phyloP scores from a whole-genome alignment of 1,140 invertebrate genomes.

The Drosophila aff. region DNA sequence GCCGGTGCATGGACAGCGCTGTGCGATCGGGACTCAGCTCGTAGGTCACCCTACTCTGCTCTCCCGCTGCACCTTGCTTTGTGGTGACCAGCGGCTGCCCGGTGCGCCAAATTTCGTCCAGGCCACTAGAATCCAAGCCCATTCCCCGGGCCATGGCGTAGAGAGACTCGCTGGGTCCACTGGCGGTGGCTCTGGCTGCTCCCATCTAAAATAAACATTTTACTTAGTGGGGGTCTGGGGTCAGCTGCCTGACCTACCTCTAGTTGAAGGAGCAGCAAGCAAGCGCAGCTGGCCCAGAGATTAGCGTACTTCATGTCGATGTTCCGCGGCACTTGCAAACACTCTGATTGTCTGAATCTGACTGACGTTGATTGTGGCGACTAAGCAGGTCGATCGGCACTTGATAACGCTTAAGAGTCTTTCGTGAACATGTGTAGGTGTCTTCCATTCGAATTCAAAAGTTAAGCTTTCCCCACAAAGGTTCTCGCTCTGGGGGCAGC shows the following conservation, averaged over 20 bases:
- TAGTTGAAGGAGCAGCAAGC: conserved; percentile 44
- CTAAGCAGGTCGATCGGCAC: background rate
- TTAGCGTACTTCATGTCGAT: conserved; percentile 12
- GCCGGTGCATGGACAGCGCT: background rate
- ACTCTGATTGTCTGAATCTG: conserved; percentile 4
- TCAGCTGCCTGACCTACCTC: conserved; percentile 53
- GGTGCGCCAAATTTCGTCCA: conserved; percentile 54
- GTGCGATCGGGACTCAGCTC: conserved; percentile 32
- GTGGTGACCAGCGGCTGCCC: conserved; percentile 51
- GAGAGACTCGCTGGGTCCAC: conserved; percentile 24
- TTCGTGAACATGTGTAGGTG: background rate
- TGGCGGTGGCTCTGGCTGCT: background rate
- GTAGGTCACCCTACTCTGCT: conserved; percentile 34
- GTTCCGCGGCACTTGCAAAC: conserved; percentile 22
- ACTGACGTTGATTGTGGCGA: conserved; percentile 3
- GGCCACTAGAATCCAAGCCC: conserved; percentile 34
- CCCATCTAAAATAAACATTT: conserved; percentile 14
- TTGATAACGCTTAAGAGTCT: background rate
- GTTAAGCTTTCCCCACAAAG: background rate
- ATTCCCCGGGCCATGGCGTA: conserved; percentile 32
- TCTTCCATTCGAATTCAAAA: background rate
- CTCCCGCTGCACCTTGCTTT: conserved; percentile 23
- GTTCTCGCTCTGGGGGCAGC: conserved; percentile 7
- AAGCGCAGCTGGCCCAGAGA: conserved; percentile 6
- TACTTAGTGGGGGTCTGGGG: background rate